Conservation (phyloP, 2,113 vertebrate genomes). For the Python bivittatus region DNA sequence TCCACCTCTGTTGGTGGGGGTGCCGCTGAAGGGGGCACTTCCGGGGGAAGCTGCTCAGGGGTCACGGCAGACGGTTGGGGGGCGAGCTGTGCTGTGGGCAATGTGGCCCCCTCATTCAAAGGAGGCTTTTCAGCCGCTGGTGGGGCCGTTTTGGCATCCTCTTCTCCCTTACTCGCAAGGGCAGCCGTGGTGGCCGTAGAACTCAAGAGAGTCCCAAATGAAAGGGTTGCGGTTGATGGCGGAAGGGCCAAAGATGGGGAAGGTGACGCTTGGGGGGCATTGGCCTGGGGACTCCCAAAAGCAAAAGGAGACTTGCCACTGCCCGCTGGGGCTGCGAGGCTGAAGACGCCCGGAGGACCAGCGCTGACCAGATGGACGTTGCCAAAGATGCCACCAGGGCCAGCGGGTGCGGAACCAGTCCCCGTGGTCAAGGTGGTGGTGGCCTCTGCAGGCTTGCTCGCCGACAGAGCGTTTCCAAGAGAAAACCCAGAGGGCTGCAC, state of each 20-base stretch:
- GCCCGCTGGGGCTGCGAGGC: conserved; percentile 61
- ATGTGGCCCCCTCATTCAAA: conserved; percentile 13
- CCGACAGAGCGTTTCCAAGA: conserved; percentile 60
- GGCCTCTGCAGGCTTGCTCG: conserved; percentile 72
- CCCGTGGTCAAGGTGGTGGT: accelerated
- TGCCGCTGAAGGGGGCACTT: background rate
- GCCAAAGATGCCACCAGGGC: conserved; percentile 54
- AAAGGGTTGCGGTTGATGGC: conserved; percentile 55
- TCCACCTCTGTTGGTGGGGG: conserved; percentile 7
- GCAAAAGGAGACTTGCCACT: conserved; percentile 71
- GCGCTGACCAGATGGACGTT: conserved; percentile 40
- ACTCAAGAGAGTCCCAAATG: conserved; percentile 62
- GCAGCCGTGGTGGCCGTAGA: conserved; percentile 48
- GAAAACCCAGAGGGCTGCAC: conserved; percentile 65
- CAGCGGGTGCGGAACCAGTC: accelerated
- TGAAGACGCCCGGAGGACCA: conserved; percentile 64
- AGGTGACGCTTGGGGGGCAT: conserved; percentile 7
- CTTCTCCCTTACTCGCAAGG: conserved; percentile 40
- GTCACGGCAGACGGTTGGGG: conserved; percentile 35
- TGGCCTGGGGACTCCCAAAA: conserved; percentile 62
- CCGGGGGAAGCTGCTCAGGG: conserved; percentile 43
- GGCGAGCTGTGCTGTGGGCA: conserved; percentile 14
- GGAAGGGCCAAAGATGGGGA: conserved; percentile 55
- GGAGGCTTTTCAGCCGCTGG: conserved; percentile 57
- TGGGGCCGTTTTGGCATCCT: conserved; percentile 50